Percentiles rank a stretch among this genome's conserved stretches.
Evolutionary conservation across 2,797 vertebrate genomes (phyloP).

Genomic region (Babyrousa celebensis): DNA sequence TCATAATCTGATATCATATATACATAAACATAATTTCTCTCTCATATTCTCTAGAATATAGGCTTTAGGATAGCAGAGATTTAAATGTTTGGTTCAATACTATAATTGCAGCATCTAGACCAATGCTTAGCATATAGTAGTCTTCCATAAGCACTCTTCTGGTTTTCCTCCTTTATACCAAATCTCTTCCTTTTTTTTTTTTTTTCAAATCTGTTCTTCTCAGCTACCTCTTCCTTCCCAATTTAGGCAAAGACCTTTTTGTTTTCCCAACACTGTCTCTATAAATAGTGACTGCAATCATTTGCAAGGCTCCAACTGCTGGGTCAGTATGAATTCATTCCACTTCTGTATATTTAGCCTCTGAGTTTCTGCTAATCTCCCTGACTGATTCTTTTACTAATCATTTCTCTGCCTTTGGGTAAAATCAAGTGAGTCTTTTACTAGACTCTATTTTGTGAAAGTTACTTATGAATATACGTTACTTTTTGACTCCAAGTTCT

Average conservation of each 20-base stretch:
- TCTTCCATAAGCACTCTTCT: not conserved
- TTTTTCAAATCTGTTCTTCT: not conserved
- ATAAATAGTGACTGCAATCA: not conserved
- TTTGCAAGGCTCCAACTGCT: not conserved
- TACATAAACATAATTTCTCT: not conserved
- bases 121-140: not conserved
- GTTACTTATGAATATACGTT: not conserved
- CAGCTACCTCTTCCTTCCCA: not conserved
- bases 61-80: not conserved
- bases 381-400: not conserved
- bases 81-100: not conserved
- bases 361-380: not conserved
- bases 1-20: not conserved
- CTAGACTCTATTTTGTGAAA: not conserved
- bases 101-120: not conserved
- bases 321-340: conserved; percentile 5
- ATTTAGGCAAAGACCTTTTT: not conserved
- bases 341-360: not conserved
- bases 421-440: not conserved
- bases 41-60: not conserved
- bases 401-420: too few relatives aligned
- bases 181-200: not conserved
- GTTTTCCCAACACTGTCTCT: not conserved
- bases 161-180: not conserved
- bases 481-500: not conserved